Conservation (phyloP, 2,113 vertebrate genomes). For the Oryzias celebensis region DNA sequence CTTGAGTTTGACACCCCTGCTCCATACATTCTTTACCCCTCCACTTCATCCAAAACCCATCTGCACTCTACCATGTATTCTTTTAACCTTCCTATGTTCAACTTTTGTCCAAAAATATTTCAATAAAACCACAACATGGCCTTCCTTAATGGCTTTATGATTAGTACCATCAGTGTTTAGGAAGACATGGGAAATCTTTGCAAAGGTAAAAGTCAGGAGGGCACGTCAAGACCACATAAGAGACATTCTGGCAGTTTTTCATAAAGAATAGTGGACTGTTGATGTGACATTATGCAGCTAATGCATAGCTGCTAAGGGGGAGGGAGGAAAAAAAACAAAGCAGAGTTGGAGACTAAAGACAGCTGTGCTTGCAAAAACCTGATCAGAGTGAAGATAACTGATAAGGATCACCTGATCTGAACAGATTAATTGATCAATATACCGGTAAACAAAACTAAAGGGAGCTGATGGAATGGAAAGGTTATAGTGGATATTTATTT, state of each 20-base stretch:
- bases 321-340: constrained; percentile 14
- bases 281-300: constrained; percentile 53
- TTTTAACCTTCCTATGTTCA: not conserved
- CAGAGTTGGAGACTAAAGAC: constrained; percentile 48
- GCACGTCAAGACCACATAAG: not conserved
- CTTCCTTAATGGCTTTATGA: constrained; percentile 11
- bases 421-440: constrained; percentile 10
- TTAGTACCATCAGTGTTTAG: constrained; percentile 10
- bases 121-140: not conserved
- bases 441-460: no score
- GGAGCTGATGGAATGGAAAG: constrained; percentile 4
- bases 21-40: not conserved
- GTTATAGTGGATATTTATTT: constrained; percentile 16
- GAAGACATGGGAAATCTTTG: constrained; percentile 8
- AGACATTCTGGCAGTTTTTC: constrained; percentile 13
- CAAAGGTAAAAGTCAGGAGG: constrained; percentile 7
- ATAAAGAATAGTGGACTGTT: constrained; percentile 52
- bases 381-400: constrained; percentile 44
- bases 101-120: constrained; percentile 14
- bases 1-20: no score
- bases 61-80: constrained; percentile 1
- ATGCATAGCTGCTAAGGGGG: constrained; percentile 19
- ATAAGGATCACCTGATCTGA: constrained; percentile 45
- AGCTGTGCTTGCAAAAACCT: constrained; percentile 46
- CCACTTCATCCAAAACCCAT: constrained; percentile 1